Evolutionary conservation across 2,888 invertebrate genomes (phyloP).

Genomic region (Nysson spinosus): DNA sequence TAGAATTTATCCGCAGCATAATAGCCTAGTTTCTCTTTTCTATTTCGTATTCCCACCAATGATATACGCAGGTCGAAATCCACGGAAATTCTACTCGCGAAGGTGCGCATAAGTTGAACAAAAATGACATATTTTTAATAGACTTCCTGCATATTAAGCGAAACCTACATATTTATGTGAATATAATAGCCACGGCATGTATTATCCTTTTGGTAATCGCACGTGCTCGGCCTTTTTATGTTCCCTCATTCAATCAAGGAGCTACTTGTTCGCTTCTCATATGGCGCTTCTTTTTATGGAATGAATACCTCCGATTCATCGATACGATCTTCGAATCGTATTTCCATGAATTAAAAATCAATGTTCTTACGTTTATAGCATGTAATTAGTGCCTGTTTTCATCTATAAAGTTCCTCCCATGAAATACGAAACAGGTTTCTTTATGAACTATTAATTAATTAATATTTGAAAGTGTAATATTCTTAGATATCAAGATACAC

Average conservation of each 20-base stretch:
- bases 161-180: slow-evolving; percentile 47
- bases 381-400: too few species aligned
- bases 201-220: slow-evolving; percentile 34
- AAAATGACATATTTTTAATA: slow-evolving; percentile 25
- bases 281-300: background rate
- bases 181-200: slow-evolving; percentile 41
- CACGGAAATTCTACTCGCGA: slow-evolving; percentile 33
- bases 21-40: background rate
- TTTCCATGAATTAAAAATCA: too few species aligned
- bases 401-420: too few species aligned
- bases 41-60: background rate
- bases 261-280: slow-evolving; percentile 37
- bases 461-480: too few species aligned
- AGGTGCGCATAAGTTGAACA: slow-evolving; percentile 32
- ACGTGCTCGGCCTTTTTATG: slow-evolving; percentile 35
- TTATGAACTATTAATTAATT: too few species aligned
- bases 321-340: background rate
- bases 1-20: too few species aligned
- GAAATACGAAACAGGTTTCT: too few species aligned
- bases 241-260: slow-evolving; percentile 41
- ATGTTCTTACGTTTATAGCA: too few species aligned
- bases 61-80: slow-evolving; percentile 29
- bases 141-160: slow-evolving; percentile 13
- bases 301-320: slow-evolving; percentile 24
- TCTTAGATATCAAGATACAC: too few species aligned